phyloP scores from a whole-genome alignment of 2,113 vertebrate genomes.

The Platichthys flesus region DNA sequence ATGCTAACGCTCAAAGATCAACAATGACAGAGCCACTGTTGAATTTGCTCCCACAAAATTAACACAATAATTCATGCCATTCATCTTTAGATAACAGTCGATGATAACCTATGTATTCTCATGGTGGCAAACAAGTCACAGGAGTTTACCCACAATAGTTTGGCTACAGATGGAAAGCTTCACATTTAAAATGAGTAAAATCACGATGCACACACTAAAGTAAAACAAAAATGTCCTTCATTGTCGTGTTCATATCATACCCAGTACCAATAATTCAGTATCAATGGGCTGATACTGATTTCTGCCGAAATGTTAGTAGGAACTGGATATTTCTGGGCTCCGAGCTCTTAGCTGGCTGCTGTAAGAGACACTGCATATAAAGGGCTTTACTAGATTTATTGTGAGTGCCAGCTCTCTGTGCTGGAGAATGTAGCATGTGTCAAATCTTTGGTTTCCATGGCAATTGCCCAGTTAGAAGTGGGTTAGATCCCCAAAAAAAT shows the following conservation, averaged over 20 bases:
- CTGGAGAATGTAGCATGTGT: slow-evolving; percentile 46
- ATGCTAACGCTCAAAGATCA: not conserved
- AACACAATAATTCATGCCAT: not conserved
- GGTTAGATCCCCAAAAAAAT: slow-evolving; percentile 2
- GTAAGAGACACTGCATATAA: not conserved
- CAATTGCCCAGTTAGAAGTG: slow-evolving; percentile 49
- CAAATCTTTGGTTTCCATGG: slow-evolving; percentile 72
- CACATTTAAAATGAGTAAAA: not conserved
- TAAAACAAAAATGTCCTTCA: too few relatives aligned
- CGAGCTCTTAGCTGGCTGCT: not conserved
- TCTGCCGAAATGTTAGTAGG: not conserved
- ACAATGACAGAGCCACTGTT: too few relatives aligned
- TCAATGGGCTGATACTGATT: not conserved
- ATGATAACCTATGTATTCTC: not conserved
- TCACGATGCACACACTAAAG: not conserved
- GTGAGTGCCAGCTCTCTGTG: slow-evolving; percentile 8
- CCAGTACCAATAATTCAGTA: too few relatives aligned
- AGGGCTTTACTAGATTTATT: slow-evolving; percentile 7
- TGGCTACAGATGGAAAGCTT: not conserved
- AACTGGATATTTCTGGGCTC: not conserved
- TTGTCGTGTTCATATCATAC: not conserved
- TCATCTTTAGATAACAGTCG: not conserved
- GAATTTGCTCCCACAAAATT: too few relatives aligned
- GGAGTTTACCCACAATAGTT: too few relatives aligned
- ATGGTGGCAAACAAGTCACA: too few relatives aligned